Percentiles rank a stretch among this genome's conserved stretches.
Conservation (phyloP, 2,797 vertebrate species). For the Myotis pilosus region DNA sequence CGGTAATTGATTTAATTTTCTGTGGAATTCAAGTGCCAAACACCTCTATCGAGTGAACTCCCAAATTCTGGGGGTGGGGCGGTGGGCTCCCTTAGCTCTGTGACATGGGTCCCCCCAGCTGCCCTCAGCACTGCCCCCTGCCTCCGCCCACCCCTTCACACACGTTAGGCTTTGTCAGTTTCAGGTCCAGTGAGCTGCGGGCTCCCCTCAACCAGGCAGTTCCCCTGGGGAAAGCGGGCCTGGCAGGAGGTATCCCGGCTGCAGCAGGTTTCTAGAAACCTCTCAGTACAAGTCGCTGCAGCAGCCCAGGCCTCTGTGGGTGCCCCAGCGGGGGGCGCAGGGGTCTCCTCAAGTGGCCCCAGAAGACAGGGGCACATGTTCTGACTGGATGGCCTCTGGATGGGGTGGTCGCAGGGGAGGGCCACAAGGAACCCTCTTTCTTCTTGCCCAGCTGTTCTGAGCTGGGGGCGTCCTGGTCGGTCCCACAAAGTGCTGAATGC, state of each 20-base stretch:
- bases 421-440: background rate
- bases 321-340: background rate
- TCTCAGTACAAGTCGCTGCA: accelerated
- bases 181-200: background rate
- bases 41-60: background rate
- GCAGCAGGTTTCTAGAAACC: background rate
- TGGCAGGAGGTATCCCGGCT: background rate
- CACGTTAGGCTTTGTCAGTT: background rate
- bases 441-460: background rate
- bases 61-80: background rate
- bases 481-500: background rate
- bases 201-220: accelerated
- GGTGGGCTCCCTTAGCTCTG: too few relatives aligned
- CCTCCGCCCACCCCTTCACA: accelerated
- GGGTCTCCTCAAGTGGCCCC: too few relatives aligned
- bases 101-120: accelerated
- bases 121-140: accelerated
- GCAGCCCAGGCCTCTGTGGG: background rate
- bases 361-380: accelerated
- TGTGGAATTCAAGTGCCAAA: constrained; percentile 75
- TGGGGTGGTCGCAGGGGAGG: background rate
- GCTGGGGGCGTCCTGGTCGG: too few relatives aligned
- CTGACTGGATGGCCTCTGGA: background rate
- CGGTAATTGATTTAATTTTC: constrained; percentile 98
- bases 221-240: background rate